Conservation (phyloP, 2,888 invertebrate species). For the Amblyjoppa proteus region DNA sequence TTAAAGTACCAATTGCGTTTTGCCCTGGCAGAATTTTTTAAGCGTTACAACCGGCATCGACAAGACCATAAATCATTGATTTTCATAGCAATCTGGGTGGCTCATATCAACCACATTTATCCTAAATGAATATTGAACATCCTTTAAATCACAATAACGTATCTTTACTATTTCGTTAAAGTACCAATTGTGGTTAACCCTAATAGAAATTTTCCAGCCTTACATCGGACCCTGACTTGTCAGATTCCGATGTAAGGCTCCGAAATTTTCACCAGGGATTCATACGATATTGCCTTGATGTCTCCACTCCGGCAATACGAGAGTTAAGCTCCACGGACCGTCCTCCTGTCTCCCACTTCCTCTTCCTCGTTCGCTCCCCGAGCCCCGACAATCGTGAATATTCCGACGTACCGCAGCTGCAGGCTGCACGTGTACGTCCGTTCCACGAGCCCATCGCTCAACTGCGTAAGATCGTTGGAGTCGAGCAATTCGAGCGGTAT, state of each 20-base stretch:
- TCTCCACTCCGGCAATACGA: not conserved
- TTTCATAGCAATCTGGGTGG: too few relatives aligned
- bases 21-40: too few relatives aligned
- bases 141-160: not conserved
- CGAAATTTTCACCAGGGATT: not conserved
- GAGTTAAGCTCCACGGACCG: not conserved
- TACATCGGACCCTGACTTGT: not conserved
- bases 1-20: not conserved
- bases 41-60: too few relatives aligned
- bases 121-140: not conserved
- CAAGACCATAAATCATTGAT: too few relatives aligned
- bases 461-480: slow-evolving; percentile 56
- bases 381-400: slow-evolving; percentile 50
- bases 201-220: not conserved
- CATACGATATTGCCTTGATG: not conserved
- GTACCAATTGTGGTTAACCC: not conserved
- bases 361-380: slow-evolving; percentile 20
- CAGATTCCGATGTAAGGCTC: too few relatives aligned
- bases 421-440: slow-evolving; percentile 39
- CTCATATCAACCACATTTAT: too few relatives aligned
- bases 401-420: slow-evolving; percentile 40
- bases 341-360: slow-evolving; percentile 28
- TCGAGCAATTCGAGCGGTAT: slow-evolving; percentile 51
- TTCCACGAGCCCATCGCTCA: slow-evolving; percentile 37
- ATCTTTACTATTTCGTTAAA: not conserved